A percentile compares a stretch with the other conserved stretches of the same genome.
Evolutionary conservation across 2,888 invertebrate genomes (phyloP).

Genomic region (Minunthozetes semirufus): DNA sequence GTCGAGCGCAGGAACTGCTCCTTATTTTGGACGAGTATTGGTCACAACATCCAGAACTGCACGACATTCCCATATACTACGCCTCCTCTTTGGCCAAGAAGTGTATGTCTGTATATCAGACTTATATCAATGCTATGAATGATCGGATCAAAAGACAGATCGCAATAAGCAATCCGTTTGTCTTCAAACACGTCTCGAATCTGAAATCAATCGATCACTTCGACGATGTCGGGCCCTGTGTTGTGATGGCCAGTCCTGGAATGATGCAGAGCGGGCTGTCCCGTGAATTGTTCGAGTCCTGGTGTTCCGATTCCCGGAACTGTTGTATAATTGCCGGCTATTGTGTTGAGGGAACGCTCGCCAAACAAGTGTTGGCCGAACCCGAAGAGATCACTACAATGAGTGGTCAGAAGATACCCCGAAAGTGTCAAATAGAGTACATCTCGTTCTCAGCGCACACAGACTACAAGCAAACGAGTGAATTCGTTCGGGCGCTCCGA

Average conservation of each 20-base stretch:
- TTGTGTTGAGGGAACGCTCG: conserved; percentile 61
- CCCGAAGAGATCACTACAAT: conserved; percentile 95
- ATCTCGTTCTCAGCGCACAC: conserved; percentile 99
- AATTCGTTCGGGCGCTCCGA: conserved; percentile 86
- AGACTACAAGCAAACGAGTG: conserved; percentile 94
- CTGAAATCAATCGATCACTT: conserved; percentile 97
- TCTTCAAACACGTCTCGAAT: conserved; percentile 94
- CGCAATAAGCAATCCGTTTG: conserved; percentile 95
- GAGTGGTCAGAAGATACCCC: conserved; percentile 87
- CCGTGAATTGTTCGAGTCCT: conserved; percentile 92
- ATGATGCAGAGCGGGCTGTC: conserved; percentile 99
- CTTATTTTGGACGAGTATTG: conserved; percentile 94
- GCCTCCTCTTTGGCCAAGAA: conserved; percentile 98
- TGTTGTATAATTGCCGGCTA: conserved; percentile 89
- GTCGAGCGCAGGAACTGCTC: conserved; percentile 89
- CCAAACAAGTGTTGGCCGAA: conserved; percentile 87
- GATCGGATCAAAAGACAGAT: conserved; percentile 92
- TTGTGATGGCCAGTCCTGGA: conserved; percentile 98
- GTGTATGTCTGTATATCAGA: conserved; percentile 99
- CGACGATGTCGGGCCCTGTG: conserved; percentile 98
- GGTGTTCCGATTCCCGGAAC: conserved; percentile 54
- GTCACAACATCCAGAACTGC: conserved; percentile 88
- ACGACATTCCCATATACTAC: conserved; percentile 98
- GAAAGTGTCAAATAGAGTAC: conserved; percentile 97
- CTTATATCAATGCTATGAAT: conserved; percentile 99